Conservation (phyloP, 1,140 invertebrate species). For the Zeugodacus cucurbitae region DNA sequence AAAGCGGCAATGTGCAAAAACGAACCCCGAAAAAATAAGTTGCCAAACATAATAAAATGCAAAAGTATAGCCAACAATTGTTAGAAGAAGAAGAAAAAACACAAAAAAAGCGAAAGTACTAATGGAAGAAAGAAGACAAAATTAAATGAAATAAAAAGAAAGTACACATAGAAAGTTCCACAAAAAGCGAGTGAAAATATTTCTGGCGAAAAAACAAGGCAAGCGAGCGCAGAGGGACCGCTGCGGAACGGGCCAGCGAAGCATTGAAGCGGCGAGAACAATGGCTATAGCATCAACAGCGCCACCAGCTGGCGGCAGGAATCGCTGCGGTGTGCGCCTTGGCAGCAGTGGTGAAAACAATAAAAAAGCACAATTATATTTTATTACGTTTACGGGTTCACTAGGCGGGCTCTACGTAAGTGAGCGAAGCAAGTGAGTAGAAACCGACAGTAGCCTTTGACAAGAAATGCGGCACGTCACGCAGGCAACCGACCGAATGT, state of each 20-base stretch:
- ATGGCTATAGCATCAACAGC: not conserved
- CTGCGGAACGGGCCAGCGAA: not conserved
- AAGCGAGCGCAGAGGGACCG: not conserved
- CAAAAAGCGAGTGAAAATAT: not conserved
- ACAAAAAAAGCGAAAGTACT: not conserved
- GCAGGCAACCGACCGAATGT: not conserved
- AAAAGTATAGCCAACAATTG: not conserved
- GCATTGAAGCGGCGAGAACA: not conserved
- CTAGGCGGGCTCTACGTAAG: not conserved
- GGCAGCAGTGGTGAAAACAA: not conserved
- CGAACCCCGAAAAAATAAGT: not conserved
- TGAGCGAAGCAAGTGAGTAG: not conserved
- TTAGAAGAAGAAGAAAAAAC: not conserved
- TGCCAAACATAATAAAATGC: constrained; percentile 14
- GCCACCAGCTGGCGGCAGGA: not conserved
- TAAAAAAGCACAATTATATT: constrained; percentile 27
- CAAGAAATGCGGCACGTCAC: not conserved
- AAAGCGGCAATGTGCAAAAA: constrained; percentile 9
- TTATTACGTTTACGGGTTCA: constrained; percentile 26
- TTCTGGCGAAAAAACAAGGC: not conserved
- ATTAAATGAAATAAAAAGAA: not conserved
- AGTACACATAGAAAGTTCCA: not conserved
- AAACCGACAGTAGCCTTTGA: not conserved
- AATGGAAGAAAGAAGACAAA: not conserved
- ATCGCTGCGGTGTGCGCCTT: not conserved